Conservation (phyloP, 92 coral and sea anemone species). For the Metridium senile region DNA sequence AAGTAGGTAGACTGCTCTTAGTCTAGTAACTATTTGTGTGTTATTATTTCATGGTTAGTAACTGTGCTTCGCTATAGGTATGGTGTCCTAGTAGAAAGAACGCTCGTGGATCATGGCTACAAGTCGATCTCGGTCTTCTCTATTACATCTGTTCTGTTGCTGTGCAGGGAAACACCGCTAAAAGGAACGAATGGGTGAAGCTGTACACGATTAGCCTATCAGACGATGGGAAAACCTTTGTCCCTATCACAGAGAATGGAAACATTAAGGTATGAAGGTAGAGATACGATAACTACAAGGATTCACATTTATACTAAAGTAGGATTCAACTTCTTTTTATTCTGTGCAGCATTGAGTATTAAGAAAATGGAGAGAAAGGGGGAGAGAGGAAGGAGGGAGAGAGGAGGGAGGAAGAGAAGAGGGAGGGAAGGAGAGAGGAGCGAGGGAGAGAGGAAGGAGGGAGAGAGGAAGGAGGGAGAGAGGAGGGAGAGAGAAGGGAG, state of each 20-base stretch:
- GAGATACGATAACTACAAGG: neutral
- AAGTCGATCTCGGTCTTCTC: slow-evolving; percentile 26
- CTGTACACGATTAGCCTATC: slow-evolving; percentile 13
- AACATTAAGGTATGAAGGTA: slow-evolving; percentile 10
- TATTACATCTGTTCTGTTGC: slow-evolving; percentile 34
- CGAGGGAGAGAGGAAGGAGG: too few relatives aligned
- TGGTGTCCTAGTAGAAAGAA: slow-evolving; percentile 33
- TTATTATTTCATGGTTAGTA: too few relatives aligned
- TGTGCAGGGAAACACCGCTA: slow-evolving; percentile 29
- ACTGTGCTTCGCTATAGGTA: neutral
- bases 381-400: too few relatives aligned
- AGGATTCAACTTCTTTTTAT: too few relatives aligned
- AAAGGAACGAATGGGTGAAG: slow-evolving; percentile 32
- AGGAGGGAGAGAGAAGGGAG: too few relatives aligned
- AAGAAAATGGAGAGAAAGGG: neutral
- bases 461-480: too few relatives aligned
- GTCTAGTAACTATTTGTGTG: neutral
- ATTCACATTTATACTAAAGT: too few relatives aligned
- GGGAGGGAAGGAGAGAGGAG: too few relatives aligned
- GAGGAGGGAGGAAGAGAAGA: too few relatives aligned
- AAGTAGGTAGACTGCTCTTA: too few relatives aligned
- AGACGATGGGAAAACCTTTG: slow-evolving; percentile 20
- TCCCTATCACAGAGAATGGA: slow-evolving; percentile 4
- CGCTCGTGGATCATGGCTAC: slow-evolving; percentile 37
- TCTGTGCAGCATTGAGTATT: neutral